A percentile compares a stretch with the other conserved stretches of the same genome.
Evolutionary conservation across 2,113 vertebrate genomes (phyloP).

Genomic region (Lycaon pictus): DNA sequence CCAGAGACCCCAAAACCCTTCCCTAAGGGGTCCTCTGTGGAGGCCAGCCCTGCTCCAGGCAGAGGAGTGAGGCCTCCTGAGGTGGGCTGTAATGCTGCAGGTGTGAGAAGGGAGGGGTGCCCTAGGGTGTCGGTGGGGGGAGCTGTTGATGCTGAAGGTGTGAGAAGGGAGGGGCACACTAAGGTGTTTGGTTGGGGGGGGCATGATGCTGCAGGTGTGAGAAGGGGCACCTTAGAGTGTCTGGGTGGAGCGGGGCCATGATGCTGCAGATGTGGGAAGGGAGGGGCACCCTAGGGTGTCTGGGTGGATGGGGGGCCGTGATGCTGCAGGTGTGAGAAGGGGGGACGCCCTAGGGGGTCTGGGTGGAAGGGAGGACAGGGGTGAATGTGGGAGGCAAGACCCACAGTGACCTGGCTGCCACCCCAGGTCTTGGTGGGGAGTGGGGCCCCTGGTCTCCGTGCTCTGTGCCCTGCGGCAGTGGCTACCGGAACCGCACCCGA

Average conservation of each 20-base stretch:
- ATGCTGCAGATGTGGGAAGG: background rate
- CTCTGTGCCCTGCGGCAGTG: constrained; percentile 92
- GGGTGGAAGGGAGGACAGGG: background rate
- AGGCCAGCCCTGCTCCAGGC: background rate
- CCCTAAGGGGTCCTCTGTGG: background rate
- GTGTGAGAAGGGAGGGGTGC: background rate
- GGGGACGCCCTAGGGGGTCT: background rate
- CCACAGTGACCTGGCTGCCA: background rate
- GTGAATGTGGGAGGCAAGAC: background rate
- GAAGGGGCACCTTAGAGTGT: too few species aligned
- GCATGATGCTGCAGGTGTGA: too few species aligned
- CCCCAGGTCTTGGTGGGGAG: constrained; percentile 82
- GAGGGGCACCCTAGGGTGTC: background rate
- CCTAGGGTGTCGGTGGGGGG: too few species aligned
- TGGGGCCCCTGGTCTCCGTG: constrained; percentile 93
- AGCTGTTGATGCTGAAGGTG: too few species aligned
- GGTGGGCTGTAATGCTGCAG: too few species aligned
- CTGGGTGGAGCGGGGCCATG: too few species aligned
- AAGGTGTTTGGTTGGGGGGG: too few species aligned
- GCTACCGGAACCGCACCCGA: constrained; percentile 90
- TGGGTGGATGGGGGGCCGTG: too few species aligned
- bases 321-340: background rate
- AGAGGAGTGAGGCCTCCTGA: background rate
- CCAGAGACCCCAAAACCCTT: background rate
- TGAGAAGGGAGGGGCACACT: too few species aligned